Evolutionary conservation across 92 coral and sea anemone genomes (phyloP), one percentile per base, ranked within the genome.

Genomic region (Epizoanthus illoricatus): DNA sequence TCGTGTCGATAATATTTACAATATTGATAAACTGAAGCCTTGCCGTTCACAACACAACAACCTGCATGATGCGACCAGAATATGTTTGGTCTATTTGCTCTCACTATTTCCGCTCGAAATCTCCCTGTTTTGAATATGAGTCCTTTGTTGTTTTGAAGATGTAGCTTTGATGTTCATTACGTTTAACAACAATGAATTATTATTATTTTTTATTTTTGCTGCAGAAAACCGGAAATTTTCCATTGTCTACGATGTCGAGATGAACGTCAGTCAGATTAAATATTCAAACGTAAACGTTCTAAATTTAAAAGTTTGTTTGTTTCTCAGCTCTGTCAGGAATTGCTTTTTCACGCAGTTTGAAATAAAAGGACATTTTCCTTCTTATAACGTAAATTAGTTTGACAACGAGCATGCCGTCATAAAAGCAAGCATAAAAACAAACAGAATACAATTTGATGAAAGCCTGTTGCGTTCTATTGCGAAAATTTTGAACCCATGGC

Each of bases 81-180:
- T 21, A 24, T 60, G 40, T 58, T 60, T 36, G 19, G 36, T 76
- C 41, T 12, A 5, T 3, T 40, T 40, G 19, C 13, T 59, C 20
- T 59, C 41, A 18, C 56, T 19, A 36, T 23, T 60, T 61, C 81
- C 70, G 81, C 40, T 62, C 20, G 28, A 76, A 76, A 61, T 42
- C 41, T 42, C 23, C 20, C 12, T 78, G 69, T 78, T 78, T 78
- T 78, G 57, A 69, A 78, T 62, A 39, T 63, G 82, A 40, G n/a
- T 15, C 59, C 13, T 62, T 62, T 76, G 60, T 78, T 52, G n/a
- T 63, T 20, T 54, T 18, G 33, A 4, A 28, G 24, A 10, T 57
- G 65, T 28, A 13, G 20, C n/a, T 40, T 40, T n/a, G 56, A 62
- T 11, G 15, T 16, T 28, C 56, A 7, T 49, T 49, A 10, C 56